phyloP scores from a whole-genome alignment of 2,797 vertebrate species.

The Hydrolagus colliei region DNA sequence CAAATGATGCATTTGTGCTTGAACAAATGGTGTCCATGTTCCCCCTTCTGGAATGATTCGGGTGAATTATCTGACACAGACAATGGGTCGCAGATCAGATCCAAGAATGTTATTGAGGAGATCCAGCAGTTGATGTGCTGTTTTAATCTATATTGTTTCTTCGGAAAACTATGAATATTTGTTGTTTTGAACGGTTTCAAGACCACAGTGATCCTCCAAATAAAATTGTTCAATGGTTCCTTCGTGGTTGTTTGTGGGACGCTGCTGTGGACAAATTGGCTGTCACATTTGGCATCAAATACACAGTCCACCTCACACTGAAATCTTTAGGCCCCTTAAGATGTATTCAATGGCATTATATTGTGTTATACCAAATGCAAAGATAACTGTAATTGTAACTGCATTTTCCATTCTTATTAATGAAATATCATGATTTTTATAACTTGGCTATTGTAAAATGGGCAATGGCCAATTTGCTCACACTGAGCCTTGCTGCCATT shows the following conservation, averaged over 20 bases:
- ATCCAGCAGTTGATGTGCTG: background rate
- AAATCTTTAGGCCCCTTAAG: too few relatives aligned
- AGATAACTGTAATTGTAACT: background rate
- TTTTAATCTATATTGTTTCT: background rate
- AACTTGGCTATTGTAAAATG: conserved; percentile 7
- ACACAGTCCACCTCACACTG: too few relatives aligned
- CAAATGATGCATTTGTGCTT: background rate
- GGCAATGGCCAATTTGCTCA: conserved; percentile 28
- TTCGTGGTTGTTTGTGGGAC: too few relatives aligned
- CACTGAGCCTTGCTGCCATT: conserved; percentile 29
- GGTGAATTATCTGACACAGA: too few relatives aligned
- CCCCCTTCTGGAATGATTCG: too few relatives aligned
- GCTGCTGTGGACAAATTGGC: too few relatives aligned
- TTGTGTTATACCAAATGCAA: too few relatives aligned
- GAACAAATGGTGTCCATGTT: too few relatives aligned
- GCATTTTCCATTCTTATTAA: background rate
- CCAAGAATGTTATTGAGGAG: background rate
- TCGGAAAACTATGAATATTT: background rate
- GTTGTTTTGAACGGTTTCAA: background rate
- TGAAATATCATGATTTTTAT: conserved; percentile 24
- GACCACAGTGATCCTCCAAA: background rate
- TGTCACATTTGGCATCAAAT: too few relatives aligned
- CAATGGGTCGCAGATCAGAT: too few relatives aligned
- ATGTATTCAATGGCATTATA: too few relatives aligned
- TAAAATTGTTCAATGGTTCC: too few relatives aligned